Base-by-base conservation (phyloP, 2,888 invertebrate genomes). In the Temnothorax ravouxi region DNA sequence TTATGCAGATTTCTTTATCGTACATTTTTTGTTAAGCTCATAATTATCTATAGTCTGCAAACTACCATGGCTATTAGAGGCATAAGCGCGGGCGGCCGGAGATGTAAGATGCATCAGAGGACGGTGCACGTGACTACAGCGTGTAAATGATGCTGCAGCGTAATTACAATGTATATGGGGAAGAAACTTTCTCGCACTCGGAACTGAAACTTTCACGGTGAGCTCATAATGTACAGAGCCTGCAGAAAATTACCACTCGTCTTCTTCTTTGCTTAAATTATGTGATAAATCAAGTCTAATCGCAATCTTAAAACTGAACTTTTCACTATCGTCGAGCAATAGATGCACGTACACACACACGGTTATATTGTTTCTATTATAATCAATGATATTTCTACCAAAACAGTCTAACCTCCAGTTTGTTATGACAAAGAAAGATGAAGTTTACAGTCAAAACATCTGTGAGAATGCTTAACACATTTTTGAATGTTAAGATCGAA, bases 151-250 rank as follows among this genome's bases (percentile, higher is more conserved):
- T 61, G 79, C 79, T 38, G 59, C 59, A 41, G 25, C 47, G 59
- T 80, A 80, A 80, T 80, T 80, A 80, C 71, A 71, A 80, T 71
- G 79, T 80, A 80, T 80, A 71, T 69, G 59, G 47, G 18, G 59
- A 71, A 71, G 79, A 59, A 79, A 80, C 71, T 80, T 71, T 71
- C 71, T 59, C 71, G 41, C 47, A 6, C 54, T 71, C 52, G 71
- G 59, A 80, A 80, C 59, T 71, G 25, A 71, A 80, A 80, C 79
- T 80, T 80, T 41, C 71, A 21, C 79, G 38, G n/a, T 21, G 52
- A 71, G 71, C 47, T 38, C 59, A 71, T 80, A 80, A 71, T 80
- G 71, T 80, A 80, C 52, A 71, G 59, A 71, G 59, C 13, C 47
- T 71, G 79, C 34, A 47, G 79, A 80, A 80, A 80, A 80, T 80